Evolutionary conservation across 2,888 invertebrate species (phyloP).

Genomic region (Drosophila meridiana): DNA sequence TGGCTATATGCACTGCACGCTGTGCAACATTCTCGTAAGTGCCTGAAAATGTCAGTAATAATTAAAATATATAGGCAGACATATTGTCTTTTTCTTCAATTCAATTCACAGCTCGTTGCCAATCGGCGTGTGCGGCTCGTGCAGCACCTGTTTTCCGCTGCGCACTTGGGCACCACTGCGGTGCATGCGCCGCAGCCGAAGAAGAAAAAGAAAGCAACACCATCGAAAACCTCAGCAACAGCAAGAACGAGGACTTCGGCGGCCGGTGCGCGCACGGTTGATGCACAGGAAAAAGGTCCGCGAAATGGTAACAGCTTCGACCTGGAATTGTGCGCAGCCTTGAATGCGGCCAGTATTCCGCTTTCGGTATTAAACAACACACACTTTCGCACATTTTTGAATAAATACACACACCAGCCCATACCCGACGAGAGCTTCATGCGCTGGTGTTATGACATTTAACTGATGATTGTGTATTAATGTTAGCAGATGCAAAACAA

Average conservation of each 20-base stretch:
- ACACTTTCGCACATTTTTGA: not conserved
- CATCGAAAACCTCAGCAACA: too few relatives aligned
- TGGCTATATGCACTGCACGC: conserved; percentile 1
- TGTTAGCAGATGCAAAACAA: not conserved
- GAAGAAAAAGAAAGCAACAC: not conserved
- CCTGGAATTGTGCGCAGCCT: not conserved
- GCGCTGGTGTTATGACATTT: not conserved
- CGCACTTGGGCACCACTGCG: not conserved
- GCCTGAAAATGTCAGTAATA: too few relatives aligned
- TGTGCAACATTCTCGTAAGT: not conserved
- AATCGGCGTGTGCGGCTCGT: not conserved
- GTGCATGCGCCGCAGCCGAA: not conserved
- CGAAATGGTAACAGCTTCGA: not conserved
- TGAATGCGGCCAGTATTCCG: not conserved
- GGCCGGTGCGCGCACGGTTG: too few relatives aligned
- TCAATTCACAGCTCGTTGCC: not conserved
- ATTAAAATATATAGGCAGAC: not conserved
- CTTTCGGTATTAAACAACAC: not conserved
- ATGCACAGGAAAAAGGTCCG: too few relatives aligned
- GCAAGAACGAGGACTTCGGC: too few relatives aligned
- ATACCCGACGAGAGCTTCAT: not conserved
- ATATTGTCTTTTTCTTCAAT: not conserved
- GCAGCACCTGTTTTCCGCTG: not conserved
- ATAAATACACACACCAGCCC: not conserved
- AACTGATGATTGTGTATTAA: not conserved